Base-by-base conservation (phyloP, 2,888 invertebrate species). In the Glaucopsyche alexis region DNA sequence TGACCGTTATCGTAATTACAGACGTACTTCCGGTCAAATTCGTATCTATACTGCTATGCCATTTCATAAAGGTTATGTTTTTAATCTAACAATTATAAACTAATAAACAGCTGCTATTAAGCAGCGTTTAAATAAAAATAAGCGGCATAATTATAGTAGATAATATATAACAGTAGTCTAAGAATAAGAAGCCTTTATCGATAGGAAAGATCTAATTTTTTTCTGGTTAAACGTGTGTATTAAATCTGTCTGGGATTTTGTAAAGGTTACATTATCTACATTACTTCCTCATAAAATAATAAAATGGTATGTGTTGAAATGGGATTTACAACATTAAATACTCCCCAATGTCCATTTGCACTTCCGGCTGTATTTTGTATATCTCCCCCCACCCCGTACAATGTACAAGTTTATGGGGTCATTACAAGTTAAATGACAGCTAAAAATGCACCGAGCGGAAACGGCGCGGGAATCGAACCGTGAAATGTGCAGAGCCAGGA, bases 1-100 rank as follows among this genome's bases (percentile, higher is more conserved):
- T 72, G 75, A 74, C 76, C 75, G 74, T 76, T 76, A 75, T 69
- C 19, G 69, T 47, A 69, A 69, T 69, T 69, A 69, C 69, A 69
- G 47, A 69, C 69, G 19, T 49, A 69, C 49, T 69, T 69, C 69
- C 69, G 69, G 47, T 69, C 69, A 69, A 69, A 69, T 69, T 49
- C n/a, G 69, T 49, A 38, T 49, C 47, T 69, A 49, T 69, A 47
- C 19, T 49, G 14, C 29, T 14, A 5, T 50, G 0, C 5, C 7
- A 38, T 60, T 19, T 19, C 19, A 7, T 29, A 69, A 69, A 47
- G 69, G 14, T 19, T 13, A 60, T 13, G 6, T 47, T 60, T 29
- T 29, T 29, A 11, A 60, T 60, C 13, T 60, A 14, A 60, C 60
- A 14, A 14, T n/a, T 8, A 16, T 52, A 29, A 29, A 4, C 29